phyloP scores from a whole-genome alignment of 2,888 invertebrate genomes.

The Aproaerema taeniolella region DNA sequence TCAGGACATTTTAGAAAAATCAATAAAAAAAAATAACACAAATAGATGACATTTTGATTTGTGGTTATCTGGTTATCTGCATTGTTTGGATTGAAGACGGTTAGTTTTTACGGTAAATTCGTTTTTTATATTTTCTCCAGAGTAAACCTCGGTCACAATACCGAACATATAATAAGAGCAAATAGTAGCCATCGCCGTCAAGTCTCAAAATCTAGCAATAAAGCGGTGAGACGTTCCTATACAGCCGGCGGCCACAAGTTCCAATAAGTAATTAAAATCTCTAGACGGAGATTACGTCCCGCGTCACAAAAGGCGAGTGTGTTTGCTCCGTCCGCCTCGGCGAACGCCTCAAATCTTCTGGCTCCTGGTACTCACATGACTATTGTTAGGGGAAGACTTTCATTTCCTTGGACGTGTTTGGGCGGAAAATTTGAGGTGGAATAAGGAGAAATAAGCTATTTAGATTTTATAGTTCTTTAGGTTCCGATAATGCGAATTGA shows the following conservation, averaged over 20 bases:
- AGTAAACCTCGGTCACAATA: too few species aligned
- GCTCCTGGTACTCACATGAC: constrained; percentile 52
- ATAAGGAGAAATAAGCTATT: background rate
- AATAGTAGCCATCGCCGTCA: constrained; percentile 28
- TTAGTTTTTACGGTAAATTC: too few species aligned
- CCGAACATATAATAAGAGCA: constrained; percentile 11
- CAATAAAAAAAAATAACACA: too few species aligned
- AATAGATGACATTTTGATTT: too few species aligned
- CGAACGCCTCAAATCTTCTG: constrained; percentile 49
- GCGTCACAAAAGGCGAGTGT: constrained; percentile 54
- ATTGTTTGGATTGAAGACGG: too few species aligned
- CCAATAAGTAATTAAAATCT: constrained; percentile 77
- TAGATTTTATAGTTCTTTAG: background rate
- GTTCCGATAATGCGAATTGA: background rate
- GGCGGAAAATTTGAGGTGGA: background rate
- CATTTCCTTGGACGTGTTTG: constrained; percentile 13
- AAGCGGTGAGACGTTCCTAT: constrained; percentile 57
- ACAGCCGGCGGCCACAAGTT: constrained; percentile 73
- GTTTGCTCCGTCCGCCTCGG: constrained; percentile 53
- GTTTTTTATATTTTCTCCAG: too few species aligned
- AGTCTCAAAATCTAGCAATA: constrained; percentile 61
- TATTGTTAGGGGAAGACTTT: too few species aligned
- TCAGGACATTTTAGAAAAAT: too few species aligned
- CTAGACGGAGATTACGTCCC: constrained; percentile 64
- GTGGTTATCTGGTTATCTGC: too few species aligned